Evolutionary conservation across 2,113 vertebrate genomes (phyloP).

Genomic region (Trichechus manatus): DNA sequence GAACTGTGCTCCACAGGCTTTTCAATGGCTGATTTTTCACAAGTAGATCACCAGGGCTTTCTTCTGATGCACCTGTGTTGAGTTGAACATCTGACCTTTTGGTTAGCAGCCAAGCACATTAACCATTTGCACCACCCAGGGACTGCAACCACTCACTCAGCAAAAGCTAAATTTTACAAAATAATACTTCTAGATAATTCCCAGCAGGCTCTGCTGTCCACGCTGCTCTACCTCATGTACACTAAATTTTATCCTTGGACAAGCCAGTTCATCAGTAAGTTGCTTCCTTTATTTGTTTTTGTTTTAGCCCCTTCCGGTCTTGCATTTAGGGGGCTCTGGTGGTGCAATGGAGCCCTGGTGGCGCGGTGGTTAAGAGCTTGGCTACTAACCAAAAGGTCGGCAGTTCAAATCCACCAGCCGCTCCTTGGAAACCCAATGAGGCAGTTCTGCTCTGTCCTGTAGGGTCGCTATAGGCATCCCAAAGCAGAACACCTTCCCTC

Average conservation of each 20-base stretch:
- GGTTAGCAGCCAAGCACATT: background rate
- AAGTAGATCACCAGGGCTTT: background rate
- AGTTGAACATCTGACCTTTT: background rate
- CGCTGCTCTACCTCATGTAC: background rate
- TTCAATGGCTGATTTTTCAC: background rate
- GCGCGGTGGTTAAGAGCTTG: too few species aligned
- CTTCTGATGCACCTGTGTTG: background rate
- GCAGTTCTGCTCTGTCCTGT: too few species aligned
- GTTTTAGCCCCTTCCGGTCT: constrained; percentile 5
- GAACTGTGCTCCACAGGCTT: background rate
- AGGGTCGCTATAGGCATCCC: background rate
- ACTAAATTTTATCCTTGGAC: background rate
- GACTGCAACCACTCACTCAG: background rate
- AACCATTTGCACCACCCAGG: background rate
- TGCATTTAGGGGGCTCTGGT: background rate
- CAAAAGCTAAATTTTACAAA: background rate
- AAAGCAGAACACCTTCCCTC: background rate
- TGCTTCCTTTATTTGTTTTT: constrained; percentile 3
- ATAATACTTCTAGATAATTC: background rate
- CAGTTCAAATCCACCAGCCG: too few species aligned
- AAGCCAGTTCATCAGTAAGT: background rate
- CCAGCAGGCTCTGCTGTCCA: background rate
- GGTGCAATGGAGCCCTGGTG: too few species aligned
- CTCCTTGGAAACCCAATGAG: too few species aligned
- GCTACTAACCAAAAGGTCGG: too few species aligned